Conservation (phyloP, 2,797 vertebrate species). For the Lepilemur ruficaudatus region DNA sequence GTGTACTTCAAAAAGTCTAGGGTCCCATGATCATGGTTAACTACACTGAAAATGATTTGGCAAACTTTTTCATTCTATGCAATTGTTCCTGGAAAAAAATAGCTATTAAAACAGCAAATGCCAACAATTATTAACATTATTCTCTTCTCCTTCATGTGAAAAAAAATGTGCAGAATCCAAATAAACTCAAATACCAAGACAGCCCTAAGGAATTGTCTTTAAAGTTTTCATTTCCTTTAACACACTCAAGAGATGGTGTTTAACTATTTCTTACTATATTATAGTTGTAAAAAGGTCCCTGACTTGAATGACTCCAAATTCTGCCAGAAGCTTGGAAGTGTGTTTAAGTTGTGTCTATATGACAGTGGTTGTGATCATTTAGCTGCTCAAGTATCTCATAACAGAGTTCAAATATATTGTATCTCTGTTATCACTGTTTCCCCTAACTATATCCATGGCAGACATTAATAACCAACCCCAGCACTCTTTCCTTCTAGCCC, state of each 20-base stretch:
- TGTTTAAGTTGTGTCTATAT: neutral
- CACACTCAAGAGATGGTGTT: neutral
- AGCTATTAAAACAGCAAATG: neutral
- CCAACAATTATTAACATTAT: neutral
- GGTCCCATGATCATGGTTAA: neutral
- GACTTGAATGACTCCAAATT: neutral
- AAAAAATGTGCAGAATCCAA: neutral
- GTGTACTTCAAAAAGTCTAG: neutral
- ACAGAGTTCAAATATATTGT: neutral
- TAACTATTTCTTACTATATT: neutral
- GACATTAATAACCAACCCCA: neutral
- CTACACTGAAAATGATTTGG: neutral
- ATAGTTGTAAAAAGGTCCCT: neutral
- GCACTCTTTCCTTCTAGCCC: neutral
- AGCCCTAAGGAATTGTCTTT: neutral
- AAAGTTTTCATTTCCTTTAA: neutral
- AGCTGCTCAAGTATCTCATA: neutral
- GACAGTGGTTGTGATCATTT: neutral
- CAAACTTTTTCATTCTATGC: neutral
- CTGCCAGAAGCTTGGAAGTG: neutral
- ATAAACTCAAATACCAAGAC: conserved; percentile 16
- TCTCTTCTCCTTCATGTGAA: neutral
- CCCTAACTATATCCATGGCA: neutral
- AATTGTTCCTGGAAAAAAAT: neutral
- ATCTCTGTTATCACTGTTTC: neutral